Evolutionary conservation across 1,140 invertebrate species (phyloP).

Genomic region (Marisa cornuarietis): DNA sequence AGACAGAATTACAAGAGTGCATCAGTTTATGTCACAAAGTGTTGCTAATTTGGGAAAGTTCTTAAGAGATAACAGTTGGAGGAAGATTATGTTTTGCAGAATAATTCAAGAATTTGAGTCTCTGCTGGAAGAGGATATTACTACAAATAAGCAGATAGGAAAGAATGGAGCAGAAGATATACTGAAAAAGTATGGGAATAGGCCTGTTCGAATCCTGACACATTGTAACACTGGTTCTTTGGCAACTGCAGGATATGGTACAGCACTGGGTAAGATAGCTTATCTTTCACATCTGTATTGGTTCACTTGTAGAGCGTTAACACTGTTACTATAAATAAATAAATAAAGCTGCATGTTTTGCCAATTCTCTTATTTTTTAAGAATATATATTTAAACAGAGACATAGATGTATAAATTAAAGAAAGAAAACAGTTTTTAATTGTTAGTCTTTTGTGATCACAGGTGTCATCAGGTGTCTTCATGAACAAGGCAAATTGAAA

Average conservation of each 20-base stretch:
- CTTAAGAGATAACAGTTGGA: too few species aligned
- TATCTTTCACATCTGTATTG: not conserved
- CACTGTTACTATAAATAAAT: not conserved
- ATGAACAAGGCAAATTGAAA: conserved; percentile 77
- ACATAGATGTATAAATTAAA: not conserved
- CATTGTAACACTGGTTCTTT: conserved; percentile 98
- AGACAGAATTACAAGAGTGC: too few species aligned
- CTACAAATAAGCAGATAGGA: conserved; percentile 87
- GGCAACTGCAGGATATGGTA: conserved; percentile 96
- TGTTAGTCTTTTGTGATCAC: not conserved
- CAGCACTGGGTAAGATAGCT: conserved; percentile 79
- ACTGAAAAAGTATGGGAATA: conserved; percentile 65
- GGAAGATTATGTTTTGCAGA: conserved; percentile 64
- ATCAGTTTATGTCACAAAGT: too few species aligned
- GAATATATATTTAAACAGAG: not conserved
- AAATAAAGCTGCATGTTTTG: too few species aligned
- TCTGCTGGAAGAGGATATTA: conserved; percentile 86
- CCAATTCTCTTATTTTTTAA: not conserved
- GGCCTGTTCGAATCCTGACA: conserved; percentile 80
- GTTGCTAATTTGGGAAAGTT: too few species aligned
- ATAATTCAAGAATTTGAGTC: conserved; percentile 79
- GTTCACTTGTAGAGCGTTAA: not conserved
- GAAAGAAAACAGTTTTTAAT: too few species aligned
- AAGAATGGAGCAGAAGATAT: conserved; percentile 83
- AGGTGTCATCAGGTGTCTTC: conserved; percentile 86